Evolutionary conservation across 2,797 vertebrate species (phyloP).

Genomic region (Enteromius argenteus): DNA sequence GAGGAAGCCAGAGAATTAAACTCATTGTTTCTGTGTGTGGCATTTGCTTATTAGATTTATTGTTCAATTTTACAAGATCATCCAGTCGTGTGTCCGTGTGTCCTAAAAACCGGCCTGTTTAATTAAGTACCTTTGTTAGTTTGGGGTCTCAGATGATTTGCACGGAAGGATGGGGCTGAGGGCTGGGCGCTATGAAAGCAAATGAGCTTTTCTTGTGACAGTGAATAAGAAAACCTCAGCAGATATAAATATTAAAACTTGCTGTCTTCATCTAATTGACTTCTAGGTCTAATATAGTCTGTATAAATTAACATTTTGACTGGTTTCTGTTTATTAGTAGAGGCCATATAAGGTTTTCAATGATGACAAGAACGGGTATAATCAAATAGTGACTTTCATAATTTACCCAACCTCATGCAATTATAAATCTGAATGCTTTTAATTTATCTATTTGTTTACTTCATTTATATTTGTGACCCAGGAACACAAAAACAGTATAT

Average conservation of each 20-base stretch:
- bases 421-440: neutral
- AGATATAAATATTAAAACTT: slow-evolving; percentile 67
- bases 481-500: too few relatives aligned
- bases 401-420: neutral
- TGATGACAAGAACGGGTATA: neutral
- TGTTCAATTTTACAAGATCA: slow-evolving; percentile 68
- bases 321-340: neutral
- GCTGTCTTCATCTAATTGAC: slow-evolving; percentile 5
- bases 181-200: slow-evolving; percentile 55
- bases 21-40: slow-evolving; percentile 41
- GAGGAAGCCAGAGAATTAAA: slow-evolving; percentile 13
- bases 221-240: slow-evolving; percentile 60
- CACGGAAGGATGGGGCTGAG: slow-evolving; percentile 43
- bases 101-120: slow-evolving; percentile 49
- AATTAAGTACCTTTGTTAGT: slow-evolving; percentile 71
- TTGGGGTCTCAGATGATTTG: slow-evolving; percentile 59
- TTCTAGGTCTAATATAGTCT: neutral
- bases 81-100: slow-evolving; percentile 49
- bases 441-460: neutral
- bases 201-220: slow-evolving; percentile 64
- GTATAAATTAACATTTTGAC: neutral
- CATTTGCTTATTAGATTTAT: slow-evolving; percentile 37
- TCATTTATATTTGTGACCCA: neutral
- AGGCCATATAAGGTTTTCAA: neutral
- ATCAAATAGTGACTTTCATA: neutral